These are phyloP conservation scores for Galleria mellonella DNA, from an alignment of 1,140 invertebrate species.

Conservation along the genomic window DNA sequence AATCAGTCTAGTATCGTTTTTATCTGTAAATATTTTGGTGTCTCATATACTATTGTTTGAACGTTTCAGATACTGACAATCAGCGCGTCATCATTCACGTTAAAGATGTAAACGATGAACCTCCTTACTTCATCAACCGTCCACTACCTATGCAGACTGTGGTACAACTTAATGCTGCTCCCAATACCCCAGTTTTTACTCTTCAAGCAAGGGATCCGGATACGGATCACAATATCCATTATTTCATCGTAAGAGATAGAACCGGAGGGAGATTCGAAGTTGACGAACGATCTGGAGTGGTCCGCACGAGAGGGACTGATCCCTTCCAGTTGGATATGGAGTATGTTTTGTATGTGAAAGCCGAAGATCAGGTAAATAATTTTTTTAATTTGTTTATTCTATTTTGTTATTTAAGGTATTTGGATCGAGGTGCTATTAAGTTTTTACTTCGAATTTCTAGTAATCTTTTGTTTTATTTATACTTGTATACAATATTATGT, in stretches of 20 bases:
- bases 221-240: constrained; percentile 96
- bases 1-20: too few relatives aligned
- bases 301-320: constrained; percentile 92
- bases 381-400: too few relatives aligned
- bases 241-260: constrained; percentile 94
- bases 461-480: too few relatives aligned
- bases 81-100: constrained; percentile 96
- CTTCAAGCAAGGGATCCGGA: constrained; percentile 96
- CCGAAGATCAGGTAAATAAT: constrained; percentile 86
- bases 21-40: too few relatives aligned
- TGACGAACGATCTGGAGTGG: constrained; percentile 93
- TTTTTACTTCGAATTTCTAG: too few relatives aligned
- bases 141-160: constrained; percentile 97
- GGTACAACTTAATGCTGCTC: constrained; percentile 94
- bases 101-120: constrained; percentile 96
- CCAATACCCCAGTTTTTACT: constrained; percentile 96
- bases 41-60: too few relatives aligned
- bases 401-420: too few relatives aligned
- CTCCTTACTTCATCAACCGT: constrained; percentile 96
- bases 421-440: too few relatives aligned
- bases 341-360: constrained; percentile 96
- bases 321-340: constrained; percentile 97
- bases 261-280: constrained; percentile 89
- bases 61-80: constrained; percentile 90
- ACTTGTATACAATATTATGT: too few relatives aligned